A percentile compares a stretch with the other conserved stretches of the same genome.
phyloP scores from a whole-genome alignment of 1,140 invertebrate species.

The Megathymus violae region DNA sequence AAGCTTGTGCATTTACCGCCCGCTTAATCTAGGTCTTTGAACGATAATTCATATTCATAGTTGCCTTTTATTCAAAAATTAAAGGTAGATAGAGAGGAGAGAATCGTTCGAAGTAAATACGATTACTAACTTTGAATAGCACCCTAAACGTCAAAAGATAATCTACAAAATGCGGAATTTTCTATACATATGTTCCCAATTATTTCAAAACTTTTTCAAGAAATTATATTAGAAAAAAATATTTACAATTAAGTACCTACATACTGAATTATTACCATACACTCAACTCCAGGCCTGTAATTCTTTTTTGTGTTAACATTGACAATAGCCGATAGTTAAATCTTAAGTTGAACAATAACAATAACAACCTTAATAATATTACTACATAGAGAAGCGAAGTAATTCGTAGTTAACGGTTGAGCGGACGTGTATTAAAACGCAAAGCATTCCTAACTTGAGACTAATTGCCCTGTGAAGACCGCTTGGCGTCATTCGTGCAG shows the following conservation, averaged over 20 bases:
- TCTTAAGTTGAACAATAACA: neutral
- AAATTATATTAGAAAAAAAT: too few relatives aligned
- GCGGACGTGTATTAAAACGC: slow-evolving; percentile 37
- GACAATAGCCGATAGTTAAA: neutral
- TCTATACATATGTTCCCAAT: too few relatives aligned
- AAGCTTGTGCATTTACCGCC: slow-evolving; percentile 23
- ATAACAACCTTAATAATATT: too few relatives aligned
- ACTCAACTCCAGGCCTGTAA: neutral
- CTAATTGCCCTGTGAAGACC: slow-evolving; percentile 69
- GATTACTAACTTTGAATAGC: too few relatives aligned
- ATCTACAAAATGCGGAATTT: too few relatives aligned
- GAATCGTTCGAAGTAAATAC: too few relatives aligned
- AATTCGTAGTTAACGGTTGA: slow-evolving; percentile 12
- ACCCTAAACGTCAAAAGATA: too few relatives aligned
- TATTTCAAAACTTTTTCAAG: too few relatives aligned
- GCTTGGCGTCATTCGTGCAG: slow-evolving; percentile 67
- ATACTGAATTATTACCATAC: too few relatives aligned
- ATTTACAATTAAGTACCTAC: too few relatives aligned
- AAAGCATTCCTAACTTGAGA: slow-evolving; percentile 63
- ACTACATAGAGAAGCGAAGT: too few relatives aligned
- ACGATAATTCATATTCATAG: slow-evolving; percentile 28
- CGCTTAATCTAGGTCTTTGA: slow-evolving; percentile 30
- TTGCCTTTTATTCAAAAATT: slow-evolving; percentile 23
- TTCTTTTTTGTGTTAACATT: neutral
- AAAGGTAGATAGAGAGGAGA: slow-evolving; percentile 9